A percentile compares a stretch with the other conserved stretches of the same genome.
Conservation (phyloP, 1,140 invertebrate species). For the Zaprionus kolodkinae region DNA sequence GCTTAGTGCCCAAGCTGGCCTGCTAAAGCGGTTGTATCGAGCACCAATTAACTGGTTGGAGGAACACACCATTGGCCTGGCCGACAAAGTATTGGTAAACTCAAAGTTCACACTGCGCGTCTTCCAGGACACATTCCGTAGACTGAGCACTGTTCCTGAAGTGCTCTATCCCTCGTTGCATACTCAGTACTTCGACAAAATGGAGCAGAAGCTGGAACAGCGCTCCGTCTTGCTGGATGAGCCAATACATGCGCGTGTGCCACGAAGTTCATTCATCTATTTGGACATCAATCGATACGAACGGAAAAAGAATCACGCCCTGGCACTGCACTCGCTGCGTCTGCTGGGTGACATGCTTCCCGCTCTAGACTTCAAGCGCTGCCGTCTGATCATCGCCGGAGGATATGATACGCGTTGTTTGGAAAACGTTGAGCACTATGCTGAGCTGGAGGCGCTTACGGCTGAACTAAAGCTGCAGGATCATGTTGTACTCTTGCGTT, state of each 20-base stretch:
- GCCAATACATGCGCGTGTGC: slow-evolving; percentile 60
- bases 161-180: slow-evolving; percentile 98
- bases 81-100: slow-evolving; percentile 97
- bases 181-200: slow-evolving; percentile 89
- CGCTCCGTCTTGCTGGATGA: slow-evolving; percentile 62
- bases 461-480: slow-evolving; percentile 88
- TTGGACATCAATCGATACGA: slow-evolving; percentile 99
- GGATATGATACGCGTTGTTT: slow-evolving; percentile 96
- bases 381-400: slow-evolving; percentile 97
- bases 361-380: slow-evolving; percentile 86
- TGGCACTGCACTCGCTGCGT: slow-evolving; percentile 93
- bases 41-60: slow-evolving; percentile 96
- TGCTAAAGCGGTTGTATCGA: slow-evolving; percentile 93
- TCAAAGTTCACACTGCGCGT: slow-evolving; percentile 95
- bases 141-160: slow-evolving; percentile 88
- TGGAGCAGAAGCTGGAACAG: slow-evolving; percentile 67
- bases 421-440: slow-evolving; percentile 96
- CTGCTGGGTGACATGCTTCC: slow-evolving; percentile 86
- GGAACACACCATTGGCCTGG: slow-evolving; percentile 93
- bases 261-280: slow-evolving; percentile 88
- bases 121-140: slow-evolving; percentile 93
- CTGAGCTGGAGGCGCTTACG: slow-evolving; percentile 87
- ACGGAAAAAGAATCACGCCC: slow-evolving; percentile 95
- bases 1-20: slow-evolving; percentile 88
- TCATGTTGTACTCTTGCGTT: slow-evolving; percentile 93